Conservation (phyloP, 2,797 vertebrate genomes). For the Dicrostonyx torquatus region DNA sequence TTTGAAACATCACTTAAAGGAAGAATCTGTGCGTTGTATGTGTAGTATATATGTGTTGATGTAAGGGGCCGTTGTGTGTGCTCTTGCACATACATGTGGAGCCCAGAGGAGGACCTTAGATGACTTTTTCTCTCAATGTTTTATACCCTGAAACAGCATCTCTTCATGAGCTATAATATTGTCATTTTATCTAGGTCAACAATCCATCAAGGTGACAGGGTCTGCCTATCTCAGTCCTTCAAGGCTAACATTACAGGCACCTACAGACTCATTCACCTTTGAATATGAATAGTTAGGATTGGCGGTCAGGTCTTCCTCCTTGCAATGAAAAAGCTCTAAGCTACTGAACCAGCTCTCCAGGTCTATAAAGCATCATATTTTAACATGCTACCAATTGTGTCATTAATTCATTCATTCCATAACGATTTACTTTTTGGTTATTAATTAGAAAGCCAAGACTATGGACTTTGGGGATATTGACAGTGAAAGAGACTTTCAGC, state of each 20-base stretch:
- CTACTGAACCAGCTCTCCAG: not conserved
- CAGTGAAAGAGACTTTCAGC: not conserved
- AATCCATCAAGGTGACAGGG: not conserved
- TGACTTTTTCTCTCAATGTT: too few species aligned
- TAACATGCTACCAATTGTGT: not conserved
- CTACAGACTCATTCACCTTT: not conserved
- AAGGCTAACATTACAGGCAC: not conserved
- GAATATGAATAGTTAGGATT: not conserved
- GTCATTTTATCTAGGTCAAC: not conserved
- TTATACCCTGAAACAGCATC: not conserved
- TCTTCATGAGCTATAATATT: not conserved
- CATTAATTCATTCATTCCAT: conserved; percentile 17
- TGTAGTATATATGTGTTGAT: not conserved
- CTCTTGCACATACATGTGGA: not conserved
- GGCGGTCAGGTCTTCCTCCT: not conserved
- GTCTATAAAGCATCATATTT: not conserved
- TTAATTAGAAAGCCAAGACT: not conserved
- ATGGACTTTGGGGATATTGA: not conserved
- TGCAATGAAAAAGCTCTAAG: not conserved
- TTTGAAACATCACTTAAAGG: not conserved
- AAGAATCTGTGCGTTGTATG: not conserved
- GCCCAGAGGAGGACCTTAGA: not conserved
- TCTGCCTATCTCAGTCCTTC: not conserved
- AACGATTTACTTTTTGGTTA: conserved; percentile 32
- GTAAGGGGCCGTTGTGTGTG: not conserved